Conservation (phyloP, 2,113 vertebrate species). For the Nycticorax nycticorax region DNA sequence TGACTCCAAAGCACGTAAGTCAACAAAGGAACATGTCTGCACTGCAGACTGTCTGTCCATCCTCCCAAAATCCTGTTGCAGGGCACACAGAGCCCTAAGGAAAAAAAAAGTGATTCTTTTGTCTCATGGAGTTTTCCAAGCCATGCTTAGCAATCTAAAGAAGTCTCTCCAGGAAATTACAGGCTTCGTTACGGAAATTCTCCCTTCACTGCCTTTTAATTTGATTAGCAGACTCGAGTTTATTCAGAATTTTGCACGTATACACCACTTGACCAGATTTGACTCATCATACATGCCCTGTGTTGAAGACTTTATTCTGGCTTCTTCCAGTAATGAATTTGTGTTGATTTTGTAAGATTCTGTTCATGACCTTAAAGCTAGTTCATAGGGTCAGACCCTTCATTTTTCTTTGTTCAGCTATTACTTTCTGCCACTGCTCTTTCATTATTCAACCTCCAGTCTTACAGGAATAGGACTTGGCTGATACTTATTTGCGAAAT, state of each 20-base stretch:
- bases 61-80: not conserved
- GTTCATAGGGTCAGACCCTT: constrained; percentile 50
- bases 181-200: constrained; percentile 32
- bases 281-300: constrained; percentile 33
- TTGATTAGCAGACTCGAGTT: constrained; percentile 26
- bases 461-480: constrained; percentile 54
- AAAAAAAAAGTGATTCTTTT: not conserved
- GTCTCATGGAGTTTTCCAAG: not conserved
- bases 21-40: not conserved
- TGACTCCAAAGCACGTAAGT: not conserved
- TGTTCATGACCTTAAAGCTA: constrained; percentile 46
- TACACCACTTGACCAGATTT: constrained; percentile 33
- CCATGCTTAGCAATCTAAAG: not conserved
- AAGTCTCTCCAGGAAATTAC: constrained; percentile 28
- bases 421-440: constrained; percentile 43
- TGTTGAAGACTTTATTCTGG: constrained; percentile 14
- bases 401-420: constrained; percentile 44
- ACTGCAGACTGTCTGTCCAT: not conserved
- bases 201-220: constrained; percentile 3
- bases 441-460: constrained; percentile 43
- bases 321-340: constrained; percentile 59
- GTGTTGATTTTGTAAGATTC: constrained; percentile 56
- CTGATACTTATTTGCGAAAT: constrained; percentile 49
- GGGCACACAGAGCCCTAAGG: not conserved
- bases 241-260: constrained; percentile 33